phyloP scores from a whole-genome alignment of 2,797 vertebrate species.

The Picus viridis region DNA sequence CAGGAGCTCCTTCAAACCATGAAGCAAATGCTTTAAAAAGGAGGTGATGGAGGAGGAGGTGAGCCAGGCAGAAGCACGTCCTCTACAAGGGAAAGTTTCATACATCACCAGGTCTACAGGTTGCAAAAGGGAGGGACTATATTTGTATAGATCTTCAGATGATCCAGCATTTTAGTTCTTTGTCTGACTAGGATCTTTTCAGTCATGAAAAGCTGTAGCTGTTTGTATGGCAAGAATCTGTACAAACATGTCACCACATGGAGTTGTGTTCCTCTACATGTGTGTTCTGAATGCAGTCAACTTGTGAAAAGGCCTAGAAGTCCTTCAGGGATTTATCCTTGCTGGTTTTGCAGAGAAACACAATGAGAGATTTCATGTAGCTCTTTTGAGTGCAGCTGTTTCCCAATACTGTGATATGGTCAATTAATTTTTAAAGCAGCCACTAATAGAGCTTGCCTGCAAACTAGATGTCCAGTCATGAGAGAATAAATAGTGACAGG shows the following conservation, averaged over 20 bases:
- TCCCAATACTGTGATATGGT: background rate
- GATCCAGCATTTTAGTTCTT: background rate
- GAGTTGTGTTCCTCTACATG: background rate
- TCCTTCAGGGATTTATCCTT: background rate
- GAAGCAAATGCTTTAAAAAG: background rate
- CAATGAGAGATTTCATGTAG: slow-evolving; percentile 6
- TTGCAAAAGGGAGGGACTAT: background rate
- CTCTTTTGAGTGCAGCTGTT: background rate
- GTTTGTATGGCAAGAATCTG: background rate
- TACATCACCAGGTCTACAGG: background rate
- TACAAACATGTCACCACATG: background rate
- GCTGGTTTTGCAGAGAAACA: slow-evolving; percentile 2
- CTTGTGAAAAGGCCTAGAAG: background rate
- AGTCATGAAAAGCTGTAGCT: background rate
- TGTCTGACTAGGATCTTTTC: background rate
- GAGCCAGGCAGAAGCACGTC: background rate
- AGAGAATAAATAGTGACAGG: slow-evolving; percentile 32
- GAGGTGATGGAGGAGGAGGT: background rate
- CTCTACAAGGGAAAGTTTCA: background rate
- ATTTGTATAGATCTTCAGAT: background rate
- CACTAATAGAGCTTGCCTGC: slow-evolving; percentile 5
- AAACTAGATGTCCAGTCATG: slow-evolving; percentile 14
- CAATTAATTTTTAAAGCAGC: slow-evolving; percentile 55
- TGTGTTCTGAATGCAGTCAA: background rate
- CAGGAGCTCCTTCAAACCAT: background rate